Evolutionary conservation across 2,797 vertebrate species (phyloP), one percentile per base, ranked within the genome.

Genomic region (Euthynnus affinis): DNA sequence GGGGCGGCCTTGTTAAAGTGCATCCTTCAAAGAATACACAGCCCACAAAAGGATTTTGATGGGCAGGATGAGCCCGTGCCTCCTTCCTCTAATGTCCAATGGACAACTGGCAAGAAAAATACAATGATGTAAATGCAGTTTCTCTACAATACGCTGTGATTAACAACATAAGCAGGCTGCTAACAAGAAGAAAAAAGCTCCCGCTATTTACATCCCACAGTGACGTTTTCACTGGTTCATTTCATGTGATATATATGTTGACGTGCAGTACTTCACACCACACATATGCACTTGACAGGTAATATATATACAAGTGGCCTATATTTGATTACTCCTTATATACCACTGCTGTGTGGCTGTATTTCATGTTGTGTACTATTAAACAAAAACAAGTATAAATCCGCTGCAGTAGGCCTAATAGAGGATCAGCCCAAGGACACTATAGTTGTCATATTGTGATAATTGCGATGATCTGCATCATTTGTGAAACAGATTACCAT

Each of bases 361-460:
- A 71, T 73, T 62, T 71, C 34, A 71, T n/a, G 13, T 17, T 64
- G 9, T 32, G 34, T 20, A 37, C 25, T 25, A 32, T 9, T 27
- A 51, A 63, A 63, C 25, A 59, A 71, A 59, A 71, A 73, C n/a
- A 37, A 68, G 49, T 37, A 61, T 56, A 58, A 51, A 76, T 32
- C 23, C 15, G 25, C 72, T 52, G 29, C 66, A 32, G 49, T 51
- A 56, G 2, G 29, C 27, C 57, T 17, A 56, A 68, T 34, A 6
- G n/a, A 62, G 64, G 17, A 77, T 76, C 56, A 74, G 61, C 49
- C 40, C 22, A 57, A 68, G 44, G 27, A 57, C 9, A 6, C 46
- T 57, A 18, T 29, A 51, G 4, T 53, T 66, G 69, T 81, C 71
- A 56, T 22, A 32, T 14, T 66, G 57, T 63, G 52, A 66, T 78